These are phyloP conservation scores for Onychostoma macrolepis DNA, from an alignment of 2,113 vertebrate genomes.

Conservation along the genomic window DNA sequence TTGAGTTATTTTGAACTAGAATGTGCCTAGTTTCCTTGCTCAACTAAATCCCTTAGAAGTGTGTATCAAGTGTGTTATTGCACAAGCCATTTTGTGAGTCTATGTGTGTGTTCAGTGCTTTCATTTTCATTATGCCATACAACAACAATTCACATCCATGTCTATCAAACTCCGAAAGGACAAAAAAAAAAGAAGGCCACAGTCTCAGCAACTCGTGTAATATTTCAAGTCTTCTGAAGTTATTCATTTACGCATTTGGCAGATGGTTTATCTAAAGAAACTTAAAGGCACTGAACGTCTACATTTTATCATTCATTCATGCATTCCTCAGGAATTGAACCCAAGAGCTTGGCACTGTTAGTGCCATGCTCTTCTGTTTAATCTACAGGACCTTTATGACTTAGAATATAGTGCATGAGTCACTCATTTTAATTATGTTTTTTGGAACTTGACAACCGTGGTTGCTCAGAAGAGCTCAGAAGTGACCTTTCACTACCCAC, in stretches of 20 bases:
- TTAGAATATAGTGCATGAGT: neutral
- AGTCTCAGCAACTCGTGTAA: neutral
- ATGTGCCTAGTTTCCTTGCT: too few relatives aligned
- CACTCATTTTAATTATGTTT: neutral
- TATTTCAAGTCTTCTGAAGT: neutral
- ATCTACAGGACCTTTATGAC: neutral
- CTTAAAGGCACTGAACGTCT: neutral
- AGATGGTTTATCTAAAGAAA: neutral
- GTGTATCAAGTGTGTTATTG: too few relatives aligned
- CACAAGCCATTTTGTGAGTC: too few relatives aligned
- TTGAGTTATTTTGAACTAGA: too few relatives aligned
- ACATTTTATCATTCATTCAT: neutral
- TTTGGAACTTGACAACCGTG: neutral
- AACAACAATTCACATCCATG: neutral
- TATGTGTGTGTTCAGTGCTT: neutral
- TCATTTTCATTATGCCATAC: neutral
- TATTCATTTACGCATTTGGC: neutral
- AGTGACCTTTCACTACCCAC: neutral
- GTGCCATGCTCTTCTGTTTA: neutral
- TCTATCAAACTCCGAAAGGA: neutral
- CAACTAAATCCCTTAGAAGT: too few relatives aligned
- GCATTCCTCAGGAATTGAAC: neutral
- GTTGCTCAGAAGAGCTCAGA: neutral
- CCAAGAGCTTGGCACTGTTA: neutral
- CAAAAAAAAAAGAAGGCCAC: neutral